These are phyloP conservation scores for Frankliniella intonsa DNA, from an alignment of 2,888 invertebrate genomes.

Conservation along the genomic window DNA sequence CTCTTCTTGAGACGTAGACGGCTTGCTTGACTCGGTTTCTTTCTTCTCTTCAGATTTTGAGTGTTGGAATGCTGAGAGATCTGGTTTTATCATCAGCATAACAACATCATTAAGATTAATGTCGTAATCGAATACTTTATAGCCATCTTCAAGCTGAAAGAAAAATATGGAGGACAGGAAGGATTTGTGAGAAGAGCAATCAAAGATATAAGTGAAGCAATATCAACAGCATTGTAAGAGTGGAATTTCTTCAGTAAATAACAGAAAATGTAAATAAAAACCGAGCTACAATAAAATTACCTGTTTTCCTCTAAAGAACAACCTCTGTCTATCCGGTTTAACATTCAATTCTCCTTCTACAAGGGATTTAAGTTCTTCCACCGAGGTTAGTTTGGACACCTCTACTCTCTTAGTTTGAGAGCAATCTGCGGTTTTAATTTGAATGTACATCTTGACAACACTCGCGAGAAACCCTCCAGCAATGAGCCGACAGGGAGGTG, in stretches of 20 bases:
- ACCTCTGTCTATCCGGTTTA: constrained; percentile 53
- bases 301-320: constrained; percentile 68
- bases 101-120: constrained; percentile 71
- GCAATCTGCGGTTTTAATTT: constrained; percentile 59
- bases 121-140: constrained; percentile 69
- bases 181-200: not conserved
- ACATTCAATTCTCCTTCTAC: constrained; percentile 54
- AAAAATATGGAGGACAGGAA: constrained; percentile 26
- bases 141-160: constrained; percentile 64
- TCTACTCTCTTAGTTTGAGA: constrained; percentile 56
- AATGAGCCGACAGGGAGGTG: too few relatives aligned
- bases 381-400: constrained; percentile 64
- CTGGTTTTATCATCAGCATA: constrained; percentile 56
- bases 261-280: not conserved
- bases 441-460: constrained; percentile 57
- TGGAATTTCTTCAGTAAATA: not conserved
- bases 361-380: constrained; percentile 59
- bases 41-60: constrained; percentile 30
- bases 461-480: too few relatives aligned
- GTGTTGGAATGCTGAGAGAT: constrained; percentile 35
- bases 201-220: not conserved
- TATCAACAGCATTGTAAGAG: not conserved
- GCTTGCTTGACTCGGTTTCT: constrained; percentile 18
- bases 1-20: not conserved
- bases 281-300: constrained; percentile 44